Evolutionary conservation across 1,140 invertebrate species (phyloP).

Genomic region (Zaprionus gabonicus): DNA sequence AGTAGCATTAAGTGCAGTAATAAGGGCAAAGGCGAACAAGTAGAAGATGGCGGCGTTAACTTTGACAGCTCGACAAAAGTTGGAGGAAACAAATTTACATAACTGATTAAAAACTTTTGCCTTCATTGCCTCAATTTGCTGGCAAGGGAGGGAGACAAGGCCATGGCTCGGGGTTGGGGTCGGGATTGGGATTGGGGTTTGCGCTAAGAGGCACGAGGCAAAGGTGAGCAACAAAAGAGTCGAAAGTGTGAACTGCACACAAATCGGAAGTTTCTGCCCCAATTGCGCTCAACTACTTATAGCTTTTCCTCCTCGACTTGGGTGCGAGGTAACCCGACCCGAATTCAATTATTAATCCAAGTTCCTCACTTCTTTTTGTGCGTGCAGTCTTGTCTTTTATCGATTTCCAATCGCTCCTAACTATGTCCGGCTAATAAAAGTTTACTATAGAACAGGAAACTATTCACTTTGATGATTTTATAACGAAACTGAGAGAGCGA

Average conservation of each 20-base stretch:
- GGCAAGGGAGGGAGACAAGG: background rate
- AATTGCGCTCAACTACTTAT: slow-evolving; percentile 30
- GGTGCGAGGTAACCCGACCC: background rate
- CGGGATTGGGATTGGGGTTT: too few relatives aligned
- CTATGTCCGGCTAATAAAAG: slow-evolving; percentile 9
- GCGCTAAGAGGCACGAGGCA: background rate
- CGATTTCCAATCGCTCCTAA: slow-evolving; percentile 41
- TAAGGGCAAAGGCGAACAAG: background rate
- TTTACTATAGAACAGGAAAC: background rate
- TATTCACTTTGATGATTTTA: too few relatives aligned
- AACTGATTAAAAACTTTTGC: slow-evolving; percentile 79
- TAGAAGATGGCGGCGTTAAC: slow-evolving; percentile 6
- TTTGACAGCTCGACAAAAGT: slow-evolving; percentile 47
- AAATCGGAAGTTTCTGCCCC: slow-evolving; percentile 37
- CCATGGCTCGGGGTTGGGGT: background rate
- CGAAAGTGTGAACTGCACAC: slow-evolving; percentile 54
- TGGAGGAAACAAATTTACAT: slow-evolving; percentile 71
- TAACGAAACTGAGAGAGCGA: background rate
- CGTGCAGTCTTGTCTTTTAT: slow-evolving; percentile 25
- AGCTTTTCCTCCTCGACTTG: background rate
- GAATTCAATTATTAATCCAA: slow-evolving; percentile 75
- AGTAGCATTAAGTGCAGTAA: background rate
- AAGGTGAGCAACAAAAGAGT: slow-evolving; percentile 22
- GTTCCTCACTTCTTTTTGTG: slow-evolving; percentile 48
- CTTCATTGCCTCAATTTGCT: slow-evolving; percentile 46